Evolutionary conservation across 2,888 invertebrate species (phyloP).

Genomic region (Candidula unifasciata): DNA sequence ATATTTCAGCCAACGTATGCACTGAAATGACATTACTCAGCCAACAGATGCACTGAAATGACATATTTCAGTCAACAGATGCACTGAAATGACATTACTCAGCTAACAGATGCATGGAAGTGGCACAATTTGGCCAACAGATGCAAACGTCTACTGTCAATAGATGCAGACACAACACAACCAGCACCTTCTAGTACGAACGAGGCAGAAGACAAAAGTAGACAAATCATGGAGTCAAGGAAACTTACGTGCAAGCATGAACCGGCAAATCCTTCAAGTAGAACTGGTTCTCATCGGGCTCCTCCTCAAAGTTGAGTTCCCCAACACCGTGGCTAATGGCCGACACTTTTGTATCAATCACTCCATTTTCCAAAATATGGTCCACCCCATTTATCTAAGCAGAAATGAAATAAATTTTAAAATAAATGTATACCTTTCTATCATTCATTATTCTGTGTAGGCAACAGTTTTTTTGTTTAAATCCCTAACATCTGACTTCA

Average conservation of each 20-base stretch:
- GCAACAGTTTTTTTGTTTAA: too few species aligned
- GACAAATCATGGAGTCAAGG: neutral
- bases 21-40: too few species aligned
- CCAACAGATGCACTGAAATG: too few species aligned
- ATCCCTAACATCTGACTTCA: too few species aligned
- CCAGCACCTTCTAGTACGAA: neutral
- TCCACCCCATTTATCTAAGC: conserved; percentile 85
- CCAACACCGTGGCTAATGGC: conserved; percentile 78
- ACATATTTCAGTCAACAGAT: too few species aligned
- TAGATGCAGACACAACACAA: neutral
- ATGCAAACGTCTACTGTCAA: too few species aligned
- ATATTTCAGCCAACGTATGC: too few species aligned
- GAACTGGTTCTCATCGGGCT: conserved; percentile 94
- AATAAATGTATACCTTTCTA: neutral
- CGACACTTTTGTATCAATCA: conserved; percentile 83
- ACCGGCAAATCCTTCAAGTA: conserved; percentile 91
- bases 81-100: too few species aligned
- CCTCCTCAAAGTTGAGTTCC: conserved; percentile 95
- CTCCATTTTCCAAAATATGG: conserved; percentile 77
- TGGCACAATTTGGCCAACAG: too few species aligned
- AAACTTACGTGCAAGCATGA: conserved; percentile 88
- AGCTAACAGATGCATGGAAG: too few species aligned
- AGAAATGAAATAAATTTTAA: neutral
- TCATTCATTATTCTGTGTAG: too few species aligned
- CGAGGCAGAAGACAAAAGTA: too few species aligned